Evolutionary conservation across 2,113 vertebrate species (phyloP), one percentile per base, ranked within the genome.

Genomic region (Tachysurus vachellii): DNA sequence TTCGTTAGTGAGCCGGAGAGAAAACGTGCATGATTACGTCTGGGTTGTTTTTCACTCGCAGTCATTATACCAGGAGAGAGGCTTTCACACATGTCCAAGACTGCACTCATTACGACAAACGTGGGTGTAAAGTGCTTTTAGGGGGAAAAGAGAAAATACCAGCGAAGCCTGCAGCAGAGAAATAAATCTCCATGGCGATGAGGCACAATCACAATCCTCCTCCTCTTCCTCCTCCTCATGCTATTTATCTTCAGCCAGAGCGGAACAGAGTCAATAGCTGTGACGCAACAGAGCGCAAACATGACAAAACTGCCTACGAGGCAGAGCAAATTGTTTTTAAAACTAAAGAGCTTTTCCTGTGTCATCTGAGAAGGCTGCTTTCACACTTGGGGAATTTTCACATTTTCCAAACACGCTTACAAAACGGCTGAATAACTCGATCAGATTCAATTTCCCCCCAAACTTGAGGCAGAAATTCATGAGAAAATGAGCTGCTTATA

Each of bases 171-270:
- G 61, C 8, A 82, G 64, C 47, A 19, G 66, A 70, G 64, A 87
- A 89, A 57, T 71, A 81, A 62, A 75, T 88, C 66, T 75, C 85
- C 76, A 81, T 83, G n/a, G 79, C 44, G 86, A 87, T 88, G 89
- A 89, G 47, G 71, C 28, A 76, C 83, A 88, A 86, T 88, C 82
- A 85, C 87, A 70, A 26, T 54, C 76, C 62, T 50, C 50, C 42
- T 50, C 75, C 73, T 76, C n/a, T 42, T 62, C 61, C 19, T 42
- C 28, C 83, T 75, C 83, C 83, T 53, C 50, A 16, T 8, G 80
- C 56, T 64, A 87, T 87, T 87, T 82, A 66, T 87, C 81, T 77
- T 77, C 68, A 36, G 31, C 61, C 76, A 14, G 42, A 68, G 56
- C 28, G 12, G 80, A 70, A 71, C 50, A 62, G 86, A 83, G 80